phyloP scores from a whole-genome alignment of 2,797 vertebrate species.

The Psittacula derbiana region DNA sequence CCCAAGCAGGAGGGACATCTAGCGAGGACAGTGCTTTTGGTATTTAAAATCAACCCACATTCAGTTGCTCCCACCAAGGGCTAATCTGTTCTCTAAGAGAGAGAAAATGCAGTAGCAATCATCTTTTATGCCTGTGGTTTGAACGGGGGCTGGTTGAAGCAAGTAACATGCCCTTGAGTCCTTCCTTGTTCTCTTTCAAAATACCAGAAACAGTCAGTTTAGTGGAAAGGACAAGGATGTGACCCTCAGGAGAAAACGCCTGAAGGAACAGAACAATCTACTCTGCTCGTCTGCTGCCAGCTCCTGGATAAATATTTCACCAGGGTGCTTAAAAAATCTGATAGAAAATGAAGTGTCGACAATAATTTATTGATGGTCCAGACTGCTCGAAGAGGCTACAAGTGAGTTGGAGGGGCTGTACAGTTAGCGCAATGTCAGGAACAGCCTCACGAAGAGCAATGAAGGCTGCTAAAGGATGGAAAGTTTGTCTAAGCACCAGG shows the following conservation, averaged over 20 bases:
- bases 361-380: constrained; percentile 48
- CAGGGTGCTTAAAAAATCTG: background rate
- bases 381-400: background rate
- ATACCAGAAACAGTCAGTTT: background rate
- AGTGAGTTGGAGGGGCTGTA: background rate
- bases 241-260: background rate
- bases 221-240: background rate
- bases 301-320: constrained; percentile 30
- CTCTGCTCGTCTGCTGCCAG: background rate
- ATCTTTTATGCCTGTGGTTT: background rate
- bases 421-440: background rate
- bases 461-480: background rate
- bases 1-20: background rate
- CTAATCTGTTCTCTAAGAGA: background rate
- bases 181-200: background rate
- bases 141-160: background rate
- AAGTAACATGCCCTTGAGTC: background rate
- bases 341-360: background rate
- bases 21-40: background rate
- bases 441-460: background rate
- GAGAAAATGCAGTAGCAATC: background rate
- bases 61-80: background rate
- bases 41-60: background rate
- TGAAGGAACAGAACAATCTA: background rate
- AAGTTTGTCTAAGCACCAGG: background rate